Percentiles rank a stretch among this genome's conserved stretches.
Conservation (phyloP, 2,888 invertebrate species). For the Eupithecia exiguata region DNA sequence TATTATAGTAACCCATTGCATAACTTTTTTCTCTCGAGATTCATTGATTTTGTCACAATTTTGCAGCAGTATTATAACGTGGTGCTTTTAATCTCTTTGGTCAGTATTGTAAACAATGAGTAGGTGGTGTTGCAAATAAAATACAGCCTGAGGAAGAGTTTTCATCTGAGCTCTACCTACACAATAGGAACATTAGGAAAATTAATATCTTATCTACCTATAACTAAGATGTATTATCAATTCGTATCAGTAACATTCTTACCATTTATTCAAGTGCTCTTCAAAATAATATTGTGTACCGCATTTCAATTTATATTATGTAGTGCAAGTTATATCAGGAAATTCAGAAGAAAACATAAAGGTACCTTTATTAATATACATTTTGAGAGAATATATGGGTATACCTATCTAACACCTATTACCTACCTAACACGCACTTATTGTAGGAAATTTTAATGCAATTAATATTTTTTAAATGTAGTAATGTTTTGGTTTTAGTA, state of each 20-base stretch:
- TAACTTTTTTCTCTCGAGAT: neutral
- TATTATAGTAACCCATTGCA: neutral
- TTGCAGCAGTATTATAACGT: too few species aligned
- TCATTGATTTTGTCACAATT: neutral
- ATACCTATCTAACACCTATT: conserved; percentile 6
- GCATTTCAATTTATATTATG: conserved; percentile 17
- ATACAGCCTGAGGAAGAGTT: neutral
- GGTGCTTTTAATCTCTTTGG: too few species aligned
- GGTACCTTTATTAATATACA: conserved; percentile 1
- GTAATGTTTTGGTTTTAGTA: too few species aligned
- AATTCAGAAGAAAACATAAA: conserved; percentile 16
- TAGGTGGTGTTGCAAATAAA: neutral
- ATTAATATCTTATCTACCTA: neutral
- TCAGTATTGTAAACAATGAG: neutral
- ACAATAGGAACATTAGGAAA: too few species aligned
- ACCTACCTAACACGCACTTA: neutral
- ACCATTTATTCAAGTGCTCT: conserved; percentile 16
- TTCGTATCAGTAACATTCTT: conserved; percentile 5
- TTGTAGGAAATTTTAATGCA: neutral
- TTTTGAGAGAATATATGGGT: neutral
- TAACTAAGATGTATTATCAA: neutral
- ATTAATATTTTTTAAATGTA: too few species aligned
- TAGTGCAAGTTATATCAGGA: conserved; percentile 13
- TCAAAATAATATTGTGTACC: conserved; percentile 18
- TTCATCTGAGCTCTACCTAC: neutral